Evolutionary conservation across 2,797 vertebrate species (phyloP).

Genomic region (Falco concolor): DNA sequence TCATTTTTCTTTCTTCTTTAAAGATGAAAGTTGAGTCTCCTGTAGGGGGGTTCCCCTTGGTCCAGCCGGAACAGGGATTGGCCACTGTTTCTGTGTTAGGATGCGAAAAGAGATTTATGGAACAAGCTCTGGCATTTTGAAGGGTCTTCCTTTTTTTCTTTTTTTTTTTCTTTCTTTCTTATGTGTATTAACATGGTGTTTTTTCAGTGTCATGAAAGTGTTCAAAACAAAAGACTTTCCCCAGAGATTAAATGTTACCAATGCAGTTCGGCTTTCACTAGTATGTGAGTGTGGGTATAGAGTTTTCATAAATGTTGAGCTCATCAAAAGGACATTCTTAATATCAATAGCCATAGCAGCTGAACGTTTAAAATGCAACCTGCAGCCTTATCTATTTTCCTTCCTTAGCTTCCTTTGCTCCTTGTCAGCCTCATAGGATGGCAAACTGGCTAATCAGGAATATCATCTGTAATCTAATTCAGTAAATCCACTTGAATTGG

Average conservation of each 20-base stretch:
- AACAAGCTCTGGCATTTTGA: neutral
- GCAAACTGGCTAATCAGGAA: neutral
- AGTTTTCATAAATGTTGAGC: neutral
- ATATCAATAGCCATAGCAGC: neutral
- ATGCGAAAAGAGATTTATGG: neutral
- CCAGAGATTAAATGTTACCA: neutral
- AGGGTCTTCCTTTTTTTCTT: neutral
- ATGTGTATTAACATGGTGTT: neutral
- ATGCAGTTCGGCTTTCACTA: neutral
- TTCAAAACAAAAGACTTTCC: neutral
- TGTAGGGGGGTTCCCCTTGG: neutral
- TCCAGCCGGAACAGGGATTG: neutral
- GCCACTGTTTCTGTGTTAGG: neutral
- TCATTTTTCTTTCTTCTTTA: neutral
- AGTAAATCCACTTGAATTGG: neutral
- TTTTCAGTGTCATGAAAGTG: neutral
- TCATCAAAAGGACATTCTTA: neutral
- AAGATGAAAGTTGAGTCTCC: neutral
- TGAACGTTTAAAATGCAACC: neutral
- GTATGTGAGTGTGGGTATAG: neutral
- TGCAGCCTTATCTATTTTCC: neutral
- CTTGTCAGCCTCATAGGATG: neutral
- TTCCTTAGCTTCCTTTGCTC: neutral
- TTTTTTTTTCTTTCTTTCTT: neutral
- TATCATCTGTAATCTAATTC: neutral